phyloP scores from a whole-genome alignment of 2,113 vertebrate genomes.

The Saccopteryx leptura region DNA sequence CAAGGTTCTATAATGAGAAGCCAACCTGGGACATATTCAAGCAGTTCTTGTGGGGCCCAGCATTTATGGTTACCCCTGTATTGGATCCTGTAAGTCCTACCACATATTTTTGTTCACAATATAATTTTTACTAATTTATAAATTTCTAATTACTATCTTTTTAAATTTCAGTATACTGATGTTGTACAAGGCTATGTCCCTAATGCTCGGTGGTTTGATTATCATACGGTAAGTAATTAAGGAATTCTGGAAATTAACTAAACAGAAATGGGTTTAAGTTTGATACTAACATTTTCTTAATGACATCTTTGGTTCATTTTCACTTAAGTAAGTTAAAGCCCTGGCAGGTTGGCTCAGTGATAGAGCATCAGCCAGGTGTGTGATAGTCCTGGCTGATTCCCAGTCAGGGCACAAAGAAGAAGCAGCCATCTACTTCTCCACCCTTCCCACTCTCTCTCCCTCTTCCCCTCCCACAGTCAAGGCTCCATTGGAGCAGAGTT shows the following conservation, averaged over 20 bases:
- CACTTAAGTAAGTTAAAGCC: neutral
- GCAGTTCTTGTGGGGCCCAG: constrained; percentile 94
- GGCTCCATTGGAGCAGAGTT: no score
- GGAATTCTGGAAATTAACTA: neutral
- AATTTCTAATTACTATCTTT: constrained; percentile 11
- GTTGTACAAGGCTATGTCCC: constrained; percentile 80
- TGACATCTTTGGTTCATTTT: neutral
- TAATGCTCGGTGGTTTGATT: constrained; percentile 84
- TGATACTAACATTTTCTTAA: neutral
- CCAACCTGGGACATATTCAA: constrained; percentile 91
- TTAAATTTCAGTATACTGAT: constrained; percentile 57
- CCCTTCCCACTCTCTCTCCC: no score
- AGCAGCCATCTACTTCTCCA: no score
- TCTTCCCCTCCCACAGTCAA: no score
- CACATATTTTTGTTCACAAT: neutral
- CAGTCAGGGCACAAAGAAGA: no score
- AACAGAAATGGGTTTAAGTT: neutral
- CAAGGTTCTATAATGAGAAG: constrained; percentile 91
- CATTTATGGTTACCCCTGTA: constrained; percentile 92
- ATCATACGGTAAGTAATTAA: constrained; percentile 81
- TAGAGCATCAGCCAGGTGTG: no score
- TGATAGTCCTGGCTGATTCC: no score
- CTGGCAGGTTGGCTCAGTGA: no score
- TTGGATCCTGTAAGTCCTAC: constrained; percentile 86
- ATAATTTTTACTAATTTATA: neutral